These are phyloP conservation scores for Eurytoma adleriae DNA, from an alignment of 2,888 invertebrate genomes.

Conservation along the genomic window DNA sequence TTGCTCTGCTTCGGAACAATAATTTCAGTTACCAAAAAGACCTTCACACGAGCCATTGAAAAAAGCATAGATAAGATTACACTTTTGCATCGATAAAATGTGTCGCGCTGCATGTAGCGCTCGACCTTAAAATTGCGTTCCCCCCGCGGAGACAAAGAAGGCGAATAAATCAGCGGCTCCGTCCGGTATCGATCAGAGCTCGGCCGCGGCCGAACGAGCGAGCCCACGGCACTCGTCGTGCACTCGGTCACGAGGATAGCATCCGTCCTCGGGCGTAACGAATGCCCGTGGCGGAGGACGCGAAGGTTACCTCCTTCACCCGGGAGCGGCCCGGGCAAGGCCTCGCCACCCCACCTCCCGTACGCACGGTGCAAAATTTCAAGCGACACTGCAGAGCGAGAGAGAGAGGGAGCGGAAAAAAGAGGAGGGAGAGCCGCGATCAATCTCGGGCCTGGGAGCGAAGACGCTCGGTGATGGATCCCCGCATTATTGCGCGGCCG, in stretches of 20 bases:
- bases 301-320: conserved; percentile 10
- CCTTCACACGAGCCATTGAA: no score
- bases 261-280: conserved; percentile 22
- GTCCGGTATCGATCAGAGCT: no score
- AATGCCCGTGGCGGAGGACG: conserved; percentile 19
- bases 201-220: no score
- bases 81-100: no score
- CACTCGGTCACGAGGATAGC: conserved; percentile 10
- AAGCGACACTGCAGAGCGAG: neutral
- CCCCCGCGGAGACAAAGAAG: no score
- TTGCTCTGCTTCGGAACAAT: no score
- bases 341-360: neutral
- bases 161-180: no score
- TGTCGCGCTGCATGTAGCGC: no score
- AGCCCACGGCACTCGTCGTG: no score
- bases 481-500: conserved; percentile 30
- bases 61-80: no score
- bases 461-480: conserved; percentile 46
- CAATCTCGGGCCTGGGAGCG: conserved; percentile 34
- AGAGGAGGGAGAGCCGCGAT: conserved; percentile 44
- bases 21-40: no score
- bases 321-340: conserved; percentile 8
- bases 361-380: neutral
- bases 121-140: no score
- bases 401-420: neutral